Evolutionary conservation across 2,888 invertebrate species (phyloP).

Genomic region (Lasioglossum oenotherae): DNA sequence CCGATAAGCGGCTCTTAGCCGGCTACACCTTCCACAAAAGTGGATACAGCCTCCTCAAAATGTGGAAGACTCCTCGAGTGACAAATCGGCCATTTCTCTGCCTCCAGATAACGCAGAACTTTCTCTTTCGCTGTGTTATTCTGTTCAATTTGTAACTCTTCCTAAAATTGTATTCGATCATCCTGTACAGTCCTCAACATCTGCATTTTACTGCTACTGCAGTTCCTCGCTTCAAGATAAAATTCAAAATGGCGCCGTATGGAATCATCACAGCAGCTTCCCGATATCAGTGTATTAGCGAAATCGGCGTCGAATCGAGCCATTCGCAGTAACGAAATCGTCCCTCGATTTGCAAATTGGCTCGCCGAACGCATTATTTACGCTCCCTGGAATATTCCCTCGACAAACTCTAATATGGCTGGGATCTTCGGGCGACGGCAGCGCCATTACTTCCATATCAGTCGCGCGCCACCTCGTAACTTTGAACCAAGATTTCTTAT

Average conservation of each 20-base stretch:
- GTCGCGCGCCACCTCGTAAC: constrained; percentile 1
- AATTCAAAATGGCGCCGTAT: neutral
- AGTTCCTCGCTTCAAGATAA: neutral
- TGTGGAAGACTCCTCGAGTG: neutral
- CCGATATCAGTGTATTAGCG: neutral
- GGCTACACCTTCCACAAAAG: neutral
- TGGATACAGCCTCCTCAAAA: neutral
- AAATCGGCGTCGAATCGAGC: neutral
- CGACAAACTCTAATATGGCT: neutral
- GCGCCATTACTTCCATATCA: constrained; percentile 3
- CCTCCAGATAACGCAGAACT: no score
- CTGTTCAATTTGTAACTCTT: neutral
- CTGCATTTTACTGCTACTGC: neutral
- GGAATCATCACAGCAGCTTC: neutral
- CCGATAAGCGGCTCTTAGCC: neutral
- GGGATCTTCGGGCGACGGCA: neutral
- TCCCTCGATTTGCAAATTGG: neutral
- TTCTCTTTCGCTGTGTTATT: neutral
- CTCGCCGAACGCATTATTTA: neutral
- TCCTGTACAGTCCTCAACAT: neutral
- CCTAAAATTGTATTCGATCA: neutral
- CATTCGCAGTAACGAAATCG: neutral
- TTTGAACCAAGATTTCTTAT: neutral
- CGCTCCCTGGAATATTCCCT: neutral
- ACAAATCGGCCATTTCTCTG: neutral